phyloP scores from a whole-genome alignment of 2,113 vertebrate genomes.

The Plestiodon gilberti region DNA sequence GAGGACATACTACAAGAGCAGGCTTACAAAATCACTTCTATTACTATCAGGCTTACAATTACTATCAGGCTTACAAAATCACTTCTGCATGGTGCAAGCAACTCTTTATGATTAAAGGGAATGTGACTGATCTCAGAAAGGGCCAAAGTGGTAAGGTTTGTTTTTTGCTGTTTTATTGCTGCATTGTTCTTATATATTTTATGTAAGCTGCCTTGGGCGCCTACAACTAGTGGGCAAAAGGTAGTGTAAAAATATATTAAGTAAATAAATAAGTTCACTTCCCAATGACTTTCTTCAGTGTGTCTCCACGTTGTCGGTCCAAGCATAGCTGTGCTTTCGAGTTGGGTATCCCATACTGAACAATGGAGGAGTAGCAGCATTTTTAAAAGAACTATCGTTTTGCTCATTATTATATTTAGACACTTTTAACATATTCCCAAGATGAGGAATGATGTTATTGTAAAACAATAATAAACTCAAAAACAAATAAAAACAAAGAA shows the following conservation, averaged over 20 bases:
- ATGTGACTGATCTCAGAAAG: conserved; percentile 37
- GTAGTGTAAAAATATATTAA: no score
- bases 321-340: not conserved
- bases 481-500: not conserved
- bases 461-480: not conserved
- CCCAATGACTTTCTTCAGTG: not conserved
- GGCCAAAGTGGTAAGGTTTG: not conserved
- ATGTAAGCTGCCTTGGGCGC: no score
- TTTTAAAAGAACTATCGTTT: not conserved
- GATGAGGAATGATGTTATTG: not conserved
- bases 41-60: conserved; percentile 52
- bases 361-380: not conserved
- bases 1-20: conserved; percentile 33
- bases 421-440: not conserved
- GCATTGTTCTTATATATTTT: no score
- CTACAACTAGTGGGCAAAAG: no score
- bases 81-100: conserved; percentile 35
- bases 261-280: no score
- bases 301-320: not conserved
- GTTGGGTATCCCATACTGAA: not conserved
- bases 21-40: no score
- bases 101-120: conserved; percentile 31
- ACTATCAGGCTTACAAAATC: conserved; percentile 43
- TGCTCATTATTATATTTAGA: not conserved
- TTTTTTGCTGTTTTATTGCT: no score